Evolutionary conservation across 2,113 vertebrate species (phyloP).

Genomic region (Sylvilagus bachmani): DNA sequence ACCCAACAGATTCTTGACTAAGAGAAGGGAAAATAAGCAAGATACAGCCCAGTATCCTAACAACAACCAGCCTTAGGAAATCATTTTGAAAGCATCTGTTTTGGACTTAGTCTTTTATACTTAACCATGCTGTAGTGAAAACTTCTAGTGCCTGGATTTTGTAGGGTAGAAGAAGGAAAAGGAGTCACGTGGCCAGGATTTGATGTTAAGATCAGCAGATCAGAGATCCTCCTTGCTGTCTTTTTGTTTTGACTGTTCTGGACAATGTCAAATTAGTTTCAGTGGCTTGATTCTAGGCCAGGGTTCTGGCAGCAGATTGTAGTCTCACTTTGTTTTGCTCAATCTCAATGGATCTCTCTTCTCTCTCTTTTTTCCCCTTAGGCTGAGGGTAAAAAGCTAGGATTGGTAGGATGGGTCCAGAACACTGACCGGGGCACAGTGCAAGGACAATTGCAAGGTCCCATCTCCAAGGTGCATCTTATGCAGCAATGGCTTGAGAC

Average conservation of each 20-base stretch:
- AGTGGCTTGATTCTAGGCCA: constrained; percentile 71
- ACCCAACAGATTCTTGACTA: constrained; percentile 58
- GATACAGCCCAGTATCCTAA: constrained; percentile 50
- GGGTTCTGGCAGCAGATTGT: constrained; percentile 59
- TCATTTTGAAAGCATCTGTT: constrained; percentile 69
- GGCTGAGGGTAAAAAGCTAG: constrained; percentile 93
- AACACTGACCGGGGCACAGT: constrained; percentile 94
- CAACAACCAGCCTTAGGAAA: constrained; percentile 46
- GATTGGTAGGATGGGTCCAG: constrained; percentile 96
- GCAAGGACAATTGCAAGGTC: constrained; percentile 90
- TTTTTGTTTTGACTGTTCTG: constrained; percentile 76
- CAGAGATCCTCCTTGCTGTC: constrained; percentile 54
- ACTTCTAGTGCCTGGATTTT: constrained; percentile 55
- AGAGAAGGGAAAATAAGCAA: constrained; percentile 54
- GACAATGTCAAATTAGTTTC: constrained; percentile 78
- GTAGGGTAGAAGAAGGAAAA: constrained; percentile 50
- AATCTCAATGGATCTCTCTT: constrained; percentile 40
- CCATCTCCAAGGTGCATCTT: constrained; percentile 87
- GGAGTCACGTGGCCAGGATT: constrained; percentile 35
- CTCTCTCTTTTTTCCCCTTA: constrained; percentile 79
- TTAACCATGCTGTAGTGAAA: constrained; percentile 59
- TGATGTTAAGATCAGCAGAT: constrained; percentile 52
- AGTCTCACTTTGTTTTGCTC: constrained; percentile 52
- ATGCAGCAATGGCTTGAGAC: constrained; percentile 95
- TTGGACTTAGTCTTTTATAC: constrained; percentile 52